phyloP scores from a whole-genome alignment of 2,888 invertebrate genomes.

The Deladenus siricidicola region DNA sequence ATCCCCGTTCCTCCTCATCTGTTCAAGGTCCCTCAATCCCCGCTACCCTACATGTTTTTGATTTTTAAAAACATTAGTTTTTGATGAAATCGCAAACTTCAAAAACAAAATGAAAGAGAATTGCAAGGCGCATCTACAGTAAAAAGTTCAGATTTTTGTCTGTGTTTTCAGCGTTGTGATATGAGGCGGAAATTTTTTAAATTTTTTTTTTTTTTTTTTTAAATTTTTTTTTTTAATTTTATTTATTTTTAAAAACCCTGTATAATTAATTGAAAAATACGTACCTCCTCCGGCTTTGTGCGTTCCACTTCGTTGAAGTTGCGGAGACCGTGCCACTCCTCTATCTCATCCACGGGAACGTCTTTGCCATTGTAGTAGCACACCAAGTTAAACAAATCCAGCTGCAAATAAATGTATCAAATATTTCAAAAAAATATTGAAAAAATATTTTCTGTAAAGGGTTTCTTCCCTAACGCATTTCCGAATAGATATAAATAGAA shows the following conservation, averaged over 20 bases:
- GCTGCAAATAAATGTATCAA: slow-evolving; percentile 15
- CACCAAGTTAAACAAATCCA: slow-evolving; percentile 38
- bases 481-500: neutral
- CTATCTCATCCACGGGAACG: slow-evolving; percentile 36
- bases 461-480: neutral
- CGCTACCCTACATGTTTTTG: too few relatives aligned
- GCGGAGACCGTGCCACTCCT: slow-evolving; percentile 44
- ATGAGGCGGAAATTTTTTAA: too few relatives aligned
- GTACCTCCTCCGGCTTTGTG: slow-evolving; percentile 27
- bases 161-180: too few relatives aligned
- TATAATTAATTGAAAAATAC: slow-evolving; percentile 2
- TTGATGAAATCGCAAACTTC: too few relatives aligned
- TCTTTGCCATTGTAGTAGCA: slow-evolving; percentile 44
- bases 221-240: neutral
- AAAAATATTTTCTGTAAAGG: neutral
- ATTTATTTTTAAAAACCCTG: neutral
- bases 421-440: too few relatives aligned
- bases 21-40: too few relatives aligned
- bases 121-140: too few relatives aligned
- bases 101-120: too few relatives aligned
- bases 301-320: slow-evolving; percentile 23
- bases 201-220: too few relatives aligned
- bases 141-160: too few relatives aligned
- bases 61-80: too few relatives aligned
- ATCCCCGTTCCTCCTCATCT: too few relatives aligned